Conservation (phyloP, 1,140 invertebrate species). For the Drosophila eugracilis region DNA sequence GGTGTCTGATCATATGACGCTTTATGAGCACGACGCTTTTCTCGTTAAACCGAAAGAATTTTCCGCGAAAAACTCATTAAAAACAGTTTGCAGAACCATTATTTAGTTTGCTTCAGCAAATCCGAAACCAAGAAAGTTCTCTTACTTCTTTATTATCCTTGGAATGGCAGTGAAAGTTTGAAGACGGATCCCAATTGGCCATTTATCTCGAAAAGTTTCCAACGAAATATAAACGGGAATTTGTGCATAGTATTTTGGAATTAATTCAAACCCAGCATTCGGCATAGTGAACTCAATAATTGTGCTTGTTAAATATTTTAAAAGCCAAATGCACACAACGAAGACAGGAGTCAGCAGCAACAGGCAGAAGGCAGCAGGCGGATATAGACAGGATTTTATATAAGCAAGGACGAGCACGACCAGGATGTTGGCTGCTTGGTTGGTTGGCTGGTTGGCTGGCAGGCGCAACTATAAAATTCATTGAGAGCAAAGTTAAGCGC, state of each 20-base stretch:
- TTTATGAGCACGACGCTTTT: not conserved
- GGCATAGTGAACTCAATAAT: constrained; percentile 68
- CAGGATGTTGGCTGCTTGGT: constrained; percentile 24
- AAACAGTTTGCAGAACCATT: not conserved
- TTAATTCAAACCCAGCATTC: constrained; percentile 55
- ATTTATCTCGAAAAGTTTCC: constrained; percentile 28
- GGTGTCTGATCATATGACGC: not conserved
- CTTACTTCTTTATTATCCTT: not conserved
- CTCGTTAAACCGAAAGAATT: not conserved
- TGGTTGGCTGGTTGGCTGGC: constrained; percentile 11
- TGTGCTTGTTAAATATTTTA: constrained; percentile 74
- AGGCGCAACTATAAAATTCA: constrained; percentile 79
- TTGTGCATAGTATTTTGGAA: constrained; percentile 49
- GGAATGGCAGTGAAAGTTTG: not conserved
- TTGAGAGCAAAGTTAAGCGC: constrained; percentile 80
- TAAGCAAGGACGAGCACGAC: constrained; percentile 38
- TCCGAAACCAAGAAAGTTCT: not conserved
- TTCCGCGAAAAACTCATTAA: constrained; percentile 7
- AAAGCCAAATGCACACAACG: constrained; percentile 57
- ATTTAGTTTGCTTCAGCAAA: not conserved
- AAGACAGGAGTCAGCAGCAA: constrained; percentile 23
- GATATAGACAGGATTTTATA: constrained; percentile 38
- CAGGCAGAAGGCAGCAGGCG: constrained; percentile 22
- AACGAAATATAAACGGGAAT: constrained; percentile 15
- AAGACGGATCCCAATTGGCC: constrained; percentile 1